phyloP scores from a whole-genome alignment of 1,140 invertebrate genomes.

The Nebria ingens region DNA sequence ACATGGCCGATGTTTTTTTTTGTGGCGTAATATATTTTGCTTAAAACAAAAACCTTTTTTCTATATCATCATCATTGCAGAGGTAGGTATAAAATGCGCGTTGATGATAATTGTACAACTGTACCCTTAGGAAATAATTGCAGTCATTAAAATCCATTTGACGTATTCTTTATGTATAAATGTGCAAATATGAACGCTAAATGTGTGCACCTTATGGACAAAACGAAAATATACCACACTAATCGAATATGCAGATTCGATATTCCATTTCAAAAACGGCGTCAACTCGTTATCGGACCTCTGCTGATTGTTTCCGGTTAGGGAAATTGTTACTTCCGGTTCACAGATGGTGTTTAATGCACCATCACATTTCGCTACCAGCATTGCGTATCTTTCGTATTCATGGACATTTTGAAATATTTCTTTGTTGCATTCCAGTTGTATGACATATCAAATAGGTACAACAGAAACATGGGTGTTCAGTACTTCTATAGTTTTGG shows the following conservation, averaged over 20 bases:
- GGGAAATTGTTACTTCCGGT: slow-evolving; percentile 25
- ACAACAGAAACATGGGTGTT: too few relatives aligned
- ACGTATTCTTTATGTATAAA: neutral
- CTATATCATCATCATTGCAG: too few relatives aligned
- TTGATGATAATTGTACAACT: neutral
- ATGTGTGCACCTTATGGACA: neutral
- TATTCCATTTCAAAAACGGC: slow-evolving; percentile 20
- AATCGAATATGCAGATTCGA: slow-evolving; percentile 17
- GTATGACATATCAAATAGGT: too few relatives aligned
- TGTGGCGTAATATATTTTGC: too few relatives aligned
- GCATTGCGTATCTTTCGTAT: too few relatives aligned
- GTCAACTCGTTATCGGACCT: slow-evolving; percentile 25
- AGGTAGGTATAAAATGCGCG: too few relatives aligned
- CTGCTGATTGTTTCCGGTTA: slow-evolving; percentile 25
- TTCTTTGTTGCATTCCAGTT: too few relatives aligned
- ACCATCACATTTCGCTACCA: neutral
- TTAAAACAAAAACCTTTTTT: too few relatives aligned
- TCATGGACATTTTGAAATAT: too few relatives aligned
- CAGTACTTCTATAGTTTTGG: too few relatives aligned
- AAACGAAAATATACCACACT: neutral
- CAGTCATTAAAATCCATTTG: neutral
- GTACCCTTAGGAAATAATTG: neutral
- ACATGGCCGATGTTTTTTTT: too few relatives aligned
- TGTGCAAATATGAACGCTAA: neutral
- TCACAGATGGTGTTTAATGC: neutral